Evolutionary conservation across 2,113 vertebrate genomes (phyloP).

Genomic region (Sinocyclocheilus anshuiensis): DNA sequence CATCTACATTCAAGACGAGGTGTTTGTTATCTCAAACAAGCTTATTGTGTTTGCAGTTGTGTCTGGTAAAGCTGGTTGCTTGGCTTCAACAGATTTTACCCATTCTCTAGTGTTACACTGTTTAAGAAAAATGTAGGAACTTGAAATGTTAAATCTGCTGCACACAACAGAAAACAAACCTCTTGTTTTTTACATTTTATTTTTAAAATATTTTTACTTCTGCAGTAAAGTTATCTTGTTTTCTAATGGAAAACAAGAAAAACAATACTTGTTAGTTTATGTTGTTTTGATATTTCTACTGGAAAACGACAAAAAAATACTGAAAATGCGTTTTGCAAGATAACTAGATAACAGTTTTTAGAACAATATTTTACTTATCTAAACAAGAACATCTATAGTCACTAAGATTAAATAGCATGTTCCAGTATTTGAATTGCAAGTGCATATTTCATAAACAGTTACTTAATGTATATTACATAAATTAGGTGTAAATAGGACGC

Average conservation of each 20-base stretch:
- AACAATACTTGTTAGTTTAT: neutral
- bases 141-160: neutral
- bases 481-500: neutral
- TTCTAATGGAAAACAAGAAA: neutral
- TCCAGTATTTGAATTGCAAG: neutral
- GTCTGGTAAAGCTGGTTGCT: neutral
- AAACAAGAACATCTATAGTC: neutral
- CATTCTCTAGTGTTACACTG: neutral
- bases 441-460: neutral
- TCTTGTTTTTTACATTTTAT: too few relatives aligned
- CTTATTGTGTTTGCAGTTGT: neutral
- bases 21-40: constrained; percentile 4
- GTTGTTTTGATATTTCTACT: neutral
- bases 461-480: neutral
- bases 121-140: neutral
- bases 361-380: neutral
- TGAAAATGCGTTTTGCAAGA: neutral
- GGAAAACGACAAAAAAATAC: neutral
- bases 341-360: neutral
- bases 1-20: constrained; percentile 7
- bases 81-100: neutral
- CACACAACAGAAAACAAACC: neutral
- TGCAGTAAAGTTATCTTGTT: neutral
- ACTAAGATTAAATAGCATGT: neutral
- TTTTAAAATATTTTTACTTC: neutral